Evolutionary conservation across 2,888 invertebrate species (phyloP).

Genomic region (Mimumesa dahlbomi): DNA sequence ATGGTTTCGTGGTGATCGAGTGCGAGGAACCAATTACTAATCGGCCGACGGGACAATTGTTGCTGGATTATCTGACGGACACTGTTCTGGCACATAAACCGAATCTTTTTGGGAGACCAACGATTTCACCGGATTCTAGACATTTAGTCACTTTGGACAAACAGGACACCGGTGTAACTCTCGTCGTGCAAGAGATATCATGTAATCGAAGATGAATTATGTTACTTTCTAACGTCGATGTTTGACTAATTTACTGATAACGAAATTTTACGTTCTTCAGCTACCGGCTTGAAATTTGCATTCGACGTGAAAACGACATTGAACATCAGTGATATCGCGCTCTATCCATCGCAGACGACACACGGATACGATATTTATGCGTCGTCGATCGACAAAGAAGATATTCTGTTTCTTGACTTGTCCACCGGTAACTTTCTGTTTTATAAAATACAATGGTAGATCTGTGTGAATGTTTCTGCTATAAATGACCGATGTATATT

Average conservation of each 20-base stretch:
- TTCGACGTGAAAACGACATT: slow-evolving; percentile 89
- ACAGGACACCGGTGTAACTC: slow-evolving; percentile 82
- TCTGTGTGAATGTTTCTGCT: too few species aligned
- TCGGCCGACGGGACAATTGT: slow-evolving; percentile 85
- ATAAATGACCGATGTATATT: too few species aligned
- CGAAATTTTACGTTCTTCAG: too few species aligned
- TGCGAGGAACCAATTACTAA: slow-evolving; percentile 86
- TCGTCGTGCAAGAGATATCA: slow-evolving; percentile 85
- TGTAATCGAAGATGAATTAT: too few species aligned
- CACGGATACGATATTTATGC: slow-evolving; percentile 89
- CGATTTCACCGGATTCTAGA: slow-evolving; percentile 87
- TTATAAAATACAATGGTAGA: neutral
- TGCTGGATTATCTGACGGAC: slow-evolving; percentile 88
- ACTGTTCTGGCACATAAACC: slow-evolving; percentile 85
- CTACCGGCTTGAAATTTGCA: slow-evolving; percentile 84
- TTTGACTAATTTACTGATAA: too few species aligned
- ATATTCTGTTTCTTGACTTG: slow-evolving; percentile 87
- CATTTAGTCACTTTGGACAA: slow-evolving; percentile 86
- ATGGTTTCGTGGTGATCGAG: slow-evolving; percentile 87
- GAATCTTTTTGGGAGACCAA: slow-evolving; percentile 84
- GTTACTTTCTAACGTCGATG: too few species aligned
- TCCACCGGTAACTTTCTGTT: slow-evolving; percentile 82
- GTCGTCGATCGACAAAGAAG: slow-evolving; percentile 86
- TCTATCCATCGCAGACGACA: slow-evolving; percentile 87
- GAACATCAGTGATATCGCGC: slow-evolving; percentile 87